Base-by-base conservation (phyloP, 2,113 vertebrate species). In the Donacobius atricapilla region DNA sequence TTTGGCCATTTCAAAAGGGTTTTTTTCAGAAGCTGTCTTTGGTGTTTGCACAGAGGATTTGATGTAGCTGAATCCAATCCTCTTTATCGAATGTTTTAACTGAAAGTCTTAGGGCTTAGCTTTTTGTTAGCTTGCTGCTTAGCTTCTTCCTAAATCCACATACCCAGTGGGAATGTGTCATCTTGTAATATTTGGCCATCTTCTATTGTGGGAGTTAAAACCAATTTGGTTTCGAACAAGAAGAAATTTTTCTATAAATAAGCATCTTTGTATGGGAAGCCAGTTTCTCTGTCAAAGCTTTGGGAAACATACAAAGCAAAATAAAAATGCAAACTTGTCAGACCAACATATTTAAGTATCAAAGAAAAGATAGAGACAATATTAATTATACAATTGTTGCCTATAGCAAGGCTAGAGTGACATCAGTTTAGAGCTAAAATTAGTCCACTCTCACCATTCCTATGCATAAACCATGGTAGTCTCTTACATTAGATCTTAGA, bases 1-100 rank as follows among this genome's bases (percentile, higher is more conserved):
- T 37, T 22, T 83, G 54, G 13, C 45, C 13, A 18, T 76, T 83
- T 69, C 19, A 50, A 22, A 89, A 60, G 35, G 23, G 2, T 45
- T 80, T 78, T 56, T 47, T 69, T 87, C 30, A 65, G 63, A 83
- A 87, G 63, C 61, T 85, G 13, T 68, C 53, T 83, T 83, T 72
- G 77, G 63, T 93, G 54, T 89, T 94, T 93, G 78, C 24, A 28
- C 42, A 80, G 58, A 88, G 66, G 78, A 93, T 93, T 91, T 94
- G 57, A 57, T 45, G 57, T 51, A 76, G 82, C 70, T 94, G 94
- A 91, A 87, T 20, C 18, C 53, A 93, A 28, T 95, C 87, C 48
- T 89, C 61, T 84, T 87, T 85, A 69, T 45, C 5, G 8, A 77
- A 61, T 57, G 24, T 80, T 94, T 94, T 87, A 85, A 60, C 73